Base-by-base conservation (phyloP, 2,888 invertebrate genomes). In the Callimorpha dominula region DNA sequence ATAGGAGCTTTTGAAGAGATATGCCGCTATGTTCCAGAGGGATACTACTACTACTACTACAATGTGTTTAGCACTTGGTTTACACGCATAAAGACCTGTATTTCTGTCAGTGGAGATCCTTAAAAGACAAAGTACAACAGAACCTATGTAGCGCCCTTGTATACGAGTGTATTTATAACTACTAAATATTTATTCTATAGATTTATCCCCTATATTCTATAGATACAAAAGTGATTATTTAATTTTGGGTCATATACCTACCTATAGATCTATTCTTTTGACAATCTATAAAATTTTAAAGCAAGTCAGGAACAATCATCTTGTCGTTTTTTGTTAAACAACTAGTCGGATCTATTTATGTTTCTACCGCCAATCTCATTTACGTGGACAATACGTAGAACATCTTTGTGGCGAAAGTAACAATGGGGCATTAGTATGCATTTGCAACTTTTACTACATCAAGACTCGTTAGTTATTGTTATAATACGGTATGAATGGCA, bases 391-490 rank as follows among this genome's bases (percentile, higher is more conserved):
- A 75, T 84, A 85, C 86, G 82, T 88, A 86, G 81, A 87, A 87
- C 84, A 83, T 86, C 87, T 87, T 83, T 75, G 80, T 87, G 81
- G 31, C 11, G 87, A 89, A 90, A 91, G 88, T 87, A 90, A 93
- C 91, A 92, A 92, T 90, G 84, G 86, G 77, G 79, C 89, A 92
- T 93, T 91, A 93, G 87, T 87, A 91, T 91, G 88, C 88, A 90
- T 89, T 92, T 86, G 86, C 82, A 85, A 91, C 92, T 93, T 91
- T 93, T 92, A 92, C 90, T 90, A 88, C 82, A 83, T 81, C 85
- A 86, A 87, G 90, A 86, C 86, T 90, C 86, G 85, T 85, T 84
- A 84, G 84, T 87, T 86, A 90, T 89, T 88, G 88, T 88, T 83
- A 76, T 84, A 87, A 87, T 87, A 83, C 81, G 85, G 84, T 85